Conservation (phyloP, 2,113 vertebrate species). For the Lagopus muta region DNA sequence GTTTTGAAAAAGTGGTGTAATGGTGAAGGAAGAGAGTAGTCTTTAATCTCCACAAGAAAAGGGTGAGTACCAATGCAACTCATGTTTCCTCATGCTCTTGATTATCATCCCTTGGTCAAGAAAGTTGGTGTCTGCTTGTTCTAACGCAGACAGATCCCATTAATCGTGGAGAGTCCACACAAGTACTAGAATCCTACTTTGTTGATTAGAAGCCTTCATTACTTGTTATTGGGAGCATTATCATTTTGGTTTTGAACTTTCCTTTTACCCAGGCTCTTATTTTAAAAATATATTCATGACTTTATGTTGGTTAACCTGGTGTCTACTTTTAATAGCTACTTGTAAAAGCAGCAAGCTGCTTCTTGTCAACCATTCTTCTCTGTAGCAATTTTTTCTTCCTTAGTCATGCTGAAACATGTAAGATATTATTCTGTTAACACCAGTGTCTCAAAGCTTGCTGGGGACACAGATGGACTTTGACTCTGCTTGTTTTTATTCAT, state of each 20-base stretch:
- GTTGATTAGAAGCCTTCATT: neutral
- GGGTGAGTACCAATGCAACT: neutral
- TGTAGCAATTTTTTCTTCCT: neutral
- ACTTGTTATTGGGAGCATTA: neutral
- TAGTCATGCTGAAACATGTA: neutral
- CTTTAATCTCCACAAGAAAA: neutral
- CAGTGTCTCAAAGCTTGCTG: too few relatives aligned
- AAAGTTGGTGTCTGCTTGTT: neutral
- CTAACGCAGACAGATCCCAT: neutral
- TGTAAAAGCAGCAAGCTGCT: neutral
- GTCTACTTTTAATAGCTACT: neutral
- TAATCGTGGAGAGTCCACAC: neutral
- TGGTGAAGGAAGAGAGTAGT: neutral
- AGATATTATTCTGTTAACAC: too few relatives aligned
- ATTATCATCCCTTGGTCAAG: accelerated
- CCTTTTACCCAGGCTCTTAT: neutral
- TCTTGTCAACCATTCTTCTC: neutral
- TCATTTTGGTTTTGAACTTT: neutral
- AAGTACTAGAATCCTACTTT: neutral
- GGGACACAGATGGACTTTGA: neutral
- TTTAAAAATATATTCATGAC: neutral
- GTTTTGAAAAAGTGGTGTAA: neutral
- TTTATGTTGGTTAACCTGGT: neutral
- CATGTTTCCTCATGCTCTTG: neutral
- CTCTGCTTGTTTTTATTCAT: neutral